Evolutionary conservation across 2,113 vertebrate species (phyloP).

Genomic region (Himantopus leucocephalus): DNA sequence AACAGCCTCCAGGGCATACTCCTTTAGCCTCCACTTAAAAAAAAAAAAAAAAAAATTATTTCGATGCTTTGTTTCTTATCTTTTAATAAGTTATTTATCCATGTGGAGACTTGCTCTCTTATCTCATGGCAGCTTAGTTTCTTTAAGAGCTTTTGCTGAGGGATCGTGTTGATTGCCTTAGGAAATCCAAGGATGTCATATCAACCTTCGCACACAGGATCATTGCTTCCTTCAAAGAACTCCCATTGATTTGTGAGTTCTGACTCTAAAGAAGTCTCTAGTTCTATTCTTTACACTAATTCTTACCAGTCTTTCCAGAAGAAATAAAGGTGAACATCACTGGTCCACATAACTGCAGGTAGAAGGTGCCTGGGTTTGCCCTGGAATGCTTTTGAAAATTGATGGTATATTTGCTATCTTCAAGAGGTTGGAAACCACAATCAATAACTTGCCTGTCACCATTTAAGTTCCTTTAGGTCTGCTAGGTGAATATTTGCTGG

Average conservation of each 20-base stretch:
- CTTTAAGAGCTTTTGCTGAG: not conserved
- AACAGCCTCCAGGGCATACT: not conserved
- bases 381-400: not conserved
- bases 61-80: slow-evolving; percentile 7
- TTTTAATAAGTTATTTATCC: slow-evolving; percentile 49
- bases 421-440: not conserved
- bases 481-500: not conserved
- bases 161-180: not conserved
- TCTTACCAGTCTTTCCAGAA: not conserved
- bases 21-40: not conserved
- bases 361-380: not conserved
- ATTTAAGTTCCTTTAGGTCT: not conserved
- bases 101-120: not conserved
- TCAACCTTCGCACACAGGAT: not conserved
- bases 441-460: not conserved
- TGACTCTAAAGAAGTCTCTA: not conserved
- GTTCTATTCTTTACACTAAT: not conserved
- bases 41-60: not conserved
- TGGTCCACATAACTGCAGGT: not conserved
- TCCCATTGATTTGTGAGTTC: not conserved
- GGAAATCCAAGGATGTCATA: slow-evolving; percentile 25
- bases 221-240: not conserved
- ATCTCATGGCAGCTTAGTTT: slow-evolving; percentile 6
- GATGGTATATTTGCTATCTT: not conserved
- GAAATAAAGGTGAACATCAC: not conserved